Percentiles rank a stretch among this genome's conserved stretches.
Conservation (phyloP, 1,140 invertebrate species). For the Caenorhabditis remanei region DNA sequence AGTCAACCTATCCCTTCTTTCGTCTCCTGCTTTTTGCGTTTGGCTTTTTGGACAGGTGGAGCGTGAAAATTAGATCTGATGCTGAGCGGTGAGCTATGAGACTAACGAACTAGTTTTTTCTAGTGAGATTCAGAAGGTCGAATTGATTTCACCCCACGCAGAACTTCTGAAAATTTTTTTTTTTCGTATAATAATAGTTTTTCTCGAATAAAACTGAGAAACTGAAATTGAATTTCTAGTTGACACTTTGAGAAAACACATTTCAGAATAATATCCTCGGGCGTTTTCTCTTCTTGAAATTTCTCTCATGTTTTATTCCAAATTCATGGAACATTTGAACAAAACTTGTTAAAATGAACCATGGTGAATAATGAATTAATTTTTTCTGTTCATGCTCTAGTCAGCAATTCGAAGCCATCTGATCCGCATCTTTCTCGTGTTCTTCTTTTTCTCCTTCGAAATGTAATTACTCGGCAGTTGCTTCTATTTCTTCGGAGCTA, state of each 20-base stretch:
- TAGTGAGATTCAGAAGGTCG: not conserved
- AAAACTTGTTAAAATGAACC: too few relatives aligned
- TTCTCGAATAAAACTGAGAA: too few relatives aligned
- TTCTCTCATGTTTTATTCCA: too few relatives aligned
- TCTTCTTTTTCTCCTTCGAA: constrained; percentile 53
- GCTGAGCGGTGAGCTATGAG: not conserved
- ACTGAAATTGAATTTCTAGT: too few relatives aligned
- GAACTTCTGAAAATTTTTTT: too few relatives aligned
- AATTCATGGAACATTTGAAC: too few relatives aligned
- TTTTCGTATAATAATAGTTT: too few relatives aligned
- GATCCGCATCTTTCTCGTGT: constrained; percentile 47
- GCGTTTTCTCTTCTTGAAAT: too few relatives aligned
- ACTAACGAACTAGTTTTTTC: not conserved
- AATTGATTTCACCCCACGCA: not conserved
- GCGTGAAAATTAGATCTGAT: constrained; percentile 37
- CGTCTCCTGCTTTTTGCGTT: not conserved
- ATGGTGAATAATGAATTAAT: not conserved
- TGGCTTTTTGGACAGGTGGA: constrained; percentile 16
- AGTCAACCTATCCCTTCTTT: too few relatives aligned
- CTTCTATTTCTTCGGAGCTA: constrained; percentile 34
- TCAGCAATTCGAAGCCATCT: constrained; percentile 8
- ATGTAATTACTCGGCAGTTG: constrained; percentile 51
- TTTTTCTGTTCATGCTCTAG: not conserved
- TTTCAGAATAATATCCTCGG: too few relatives aligned
- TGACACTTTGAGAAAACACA: too few relatives aligned